Evolutionary conservation across 2,113 vertebrate species (phyloP).

Genomic region (Pelecanoides urinatrix): DNA sequence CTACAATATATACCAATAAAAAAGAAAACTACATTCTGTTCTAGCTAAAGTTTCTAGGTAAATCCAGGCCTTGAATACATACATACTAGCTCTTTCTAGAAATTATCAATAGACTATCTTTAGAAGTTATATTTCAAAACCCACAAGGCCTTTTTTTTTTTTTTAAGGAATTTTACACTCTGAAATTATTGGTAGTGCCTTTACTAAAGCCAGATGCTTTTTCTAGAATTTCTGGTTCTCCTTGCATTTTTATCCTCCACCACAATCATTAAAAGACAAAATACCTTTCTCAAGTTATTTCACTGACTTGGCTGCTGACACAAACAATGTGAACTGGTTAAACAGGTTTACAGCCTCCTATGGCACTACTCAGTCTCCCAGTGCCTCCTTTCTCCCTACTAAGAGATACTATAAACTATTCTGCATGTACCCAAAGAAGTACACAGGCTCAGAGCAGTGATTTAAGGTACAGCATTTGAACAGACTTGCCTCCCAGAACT

Average conservation of each 20-base stretch:
- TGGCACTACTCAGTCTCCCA: background rate
- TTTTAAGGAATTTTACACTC: background rate
- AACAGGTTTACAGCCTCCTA: slow-evolving; percentile 21
- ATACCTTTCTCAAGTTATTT: background rate
- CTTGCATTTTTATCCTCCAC: background rate
- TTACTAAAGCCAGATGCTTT: background rate
- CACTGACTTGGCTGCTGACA: background rate
- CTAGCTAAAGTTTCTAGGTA: background rate
- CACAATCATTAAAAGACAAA: background rate
- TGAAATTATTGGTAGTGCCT: background rate
- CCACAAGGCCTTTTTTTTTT: background rate
- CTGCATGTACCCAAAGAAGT: background rate
- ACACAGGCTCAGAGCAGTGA: background rate
- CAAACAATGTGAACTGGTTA: background rate
- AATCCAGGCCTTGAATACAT: background rate
- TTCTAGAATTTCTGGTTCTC: background rate
- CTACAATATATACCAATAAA: background rate
- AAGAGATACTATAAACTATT: background rate
- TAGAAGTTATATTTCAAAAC: background rate
- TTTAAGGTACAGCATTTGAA: background rate
- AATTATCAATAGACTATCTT: background rate
- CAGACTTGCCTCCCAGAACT: background rate
- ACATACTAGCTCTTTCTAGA: background rate
- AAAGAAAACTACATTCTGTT: background rate
- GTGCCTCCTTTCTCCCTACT: background rate